Conservation (phyloP, 2,113 vertebrate genomes). For the Callipepla squamata region DNA sequence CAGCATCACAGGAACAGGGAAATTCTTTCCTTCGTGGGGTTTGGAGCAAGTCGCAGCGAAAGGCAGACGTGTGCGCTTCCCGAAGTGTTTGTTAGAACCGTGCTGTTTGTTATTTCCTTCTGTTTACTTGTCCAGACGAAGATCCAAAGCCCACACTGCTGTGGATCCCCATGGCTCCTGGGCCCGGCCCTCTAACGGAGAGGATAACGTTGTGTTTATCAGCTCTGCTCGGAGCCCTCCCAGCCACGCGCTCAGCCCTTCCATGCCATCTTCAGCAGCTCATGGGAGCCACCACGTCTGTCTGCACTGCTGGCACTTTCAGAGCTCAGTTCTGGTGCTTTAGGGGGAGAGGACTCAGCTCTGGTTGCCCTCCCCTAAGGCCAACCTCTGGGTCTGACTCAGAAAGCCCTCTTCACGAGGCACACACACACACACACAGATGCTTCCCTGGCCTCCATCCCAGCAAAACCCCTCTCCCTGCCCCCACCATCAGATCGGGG, state of each 20-base stretch:
- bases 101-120: conserved; percentile 51
- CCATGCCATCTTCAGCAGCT: background rate
- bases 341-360: background rate
- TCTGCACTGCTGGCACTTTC: background rate
- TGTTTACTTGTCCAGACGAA: conserved; percentile 4
- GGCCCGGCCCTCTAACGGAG: background rate
- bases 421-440: background rate
- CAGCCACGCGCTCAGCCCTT: accelerated
- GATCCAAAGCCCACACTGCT: conserved; percentile 53
- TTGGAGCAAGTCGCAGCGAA: background rate
- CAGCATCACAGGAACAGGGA: background rate
- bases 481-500: accelerated
- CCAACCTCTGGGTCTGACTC: background rate
- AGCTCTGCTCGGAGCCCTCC: background rate
- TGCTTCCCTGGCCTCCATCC: background rate
- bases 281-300: background rate
- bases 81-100: background rate
- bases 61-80: background rate
- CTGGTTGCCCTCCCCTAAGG: background rate
- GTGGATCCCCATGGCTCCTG: background rate
- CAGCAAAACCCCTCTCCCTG: background rate
- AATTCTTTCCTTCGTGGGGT: conserved; percentile 25
- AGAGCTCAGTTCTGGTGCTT: background rate
- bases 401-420: background rate
- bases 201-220: background rate